These are phyloP conservation scores for Tricholauxania praeusta DNA, from an alignment of 2,888 invertebrate species.

Conservation along the genomic window DNA sequence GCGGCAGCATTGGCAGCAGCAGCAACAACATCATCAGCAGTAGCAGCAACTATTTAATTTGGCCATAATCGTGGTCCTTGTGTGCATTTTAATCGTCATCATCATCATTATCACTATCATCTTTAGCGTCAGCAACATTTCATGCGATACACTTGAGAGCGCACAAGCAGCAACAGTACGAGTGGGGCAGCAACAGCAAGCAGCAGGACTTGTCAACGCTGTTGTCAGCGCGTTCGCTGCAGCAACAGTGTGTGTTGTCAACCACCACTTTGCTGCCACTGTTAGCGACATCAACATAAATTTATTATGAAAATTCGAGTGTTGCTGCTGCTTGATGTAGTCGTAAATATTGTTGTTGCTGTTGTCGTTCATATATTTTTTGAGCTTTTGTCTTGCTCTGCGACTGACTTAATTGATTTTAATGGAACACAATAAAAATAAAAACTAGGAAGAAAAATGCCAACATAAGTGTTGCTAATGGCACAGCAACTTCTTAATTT, in stretches of 20 bases:
- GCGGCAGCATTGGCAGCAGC: too few relatives aligned
- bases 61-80: neutral
- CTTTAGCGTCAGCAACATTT: neutral
- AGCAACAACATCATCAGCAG: too few relatives aligned
- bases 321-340: slow-evolving; percentile 13
- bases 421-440: neutral
- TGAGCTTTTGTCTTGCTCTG: neutral
- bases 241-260: neutral
- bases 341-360: slow-evolving; percentile 20
- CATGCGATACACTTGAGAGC: neutral
- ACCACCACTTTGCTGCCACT: slow-evolving; percentile 9
- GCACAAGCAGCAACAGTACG: neutral
- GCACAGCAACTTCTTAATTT: neutral
- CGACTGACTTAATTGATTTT: slow-evolving; percentile 6
- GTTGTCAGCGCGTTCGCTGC: too few relatives aligned
- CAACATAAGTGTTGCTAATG: neutral
- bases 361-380: slow-evolving; percentile 1
- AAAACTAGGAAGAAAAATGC: neutral
- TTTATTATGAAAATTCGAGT: slow-evolving; percentile 28
- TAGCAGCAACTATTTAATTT: neutral
- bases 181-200: neutral
- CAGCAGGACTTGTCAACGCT: too few relatives aligned
- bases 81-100: neutral
- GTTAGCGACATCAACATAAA: slow-evolving; percentile 23
- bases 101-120: neutral